Conservation (phyloP, 2,888 invertebrate genomes). For the Agrypnus murinus region DNA sequence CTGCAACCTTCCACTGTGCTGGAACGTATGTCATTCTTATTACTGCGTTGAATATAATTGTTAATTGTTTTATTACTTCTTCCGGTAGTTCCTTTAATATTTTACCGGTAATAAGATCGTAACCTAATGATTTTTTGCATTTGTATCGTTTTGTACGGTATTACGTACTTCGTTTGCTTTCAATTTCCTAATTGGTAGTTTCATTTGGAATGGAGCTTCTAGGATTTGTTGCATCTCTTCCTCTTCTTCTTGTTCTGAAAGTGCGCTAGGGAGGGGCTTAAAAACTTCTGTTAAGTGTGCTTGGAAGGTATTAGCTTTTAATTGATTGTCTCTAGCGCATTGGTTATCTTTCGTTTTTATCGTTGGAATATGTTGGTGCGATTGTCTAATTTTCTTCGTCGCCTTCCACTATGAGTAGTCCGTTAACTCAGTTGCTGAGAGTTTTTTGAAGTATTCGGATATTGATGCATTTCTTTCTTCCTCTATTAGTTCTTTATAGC, state of each 20-base stretch:
- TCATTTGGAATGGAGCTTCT: background rate
- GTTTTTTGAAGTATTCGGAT: constrained; percentile 3
- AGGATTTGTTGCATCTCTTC: background rate
- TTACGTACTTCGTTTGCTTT: constrained; percentile 16
- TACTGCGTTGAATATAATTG: constrained; percentile 20
- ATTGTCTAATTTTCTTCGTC: constrained; percentile 21
- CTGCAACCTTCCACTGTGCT: constrained; percentile 53
- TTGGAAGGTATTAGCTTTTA: constrained; percentile 24
- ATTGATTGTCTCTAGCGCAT: constrained; percentile 17
- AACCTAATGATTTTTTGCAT: constrained; percentile 9
- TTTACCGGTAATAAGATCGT: constrained; percentile 13
- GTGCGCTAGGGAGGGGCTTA: background rate
- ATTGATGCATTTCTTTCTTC: constrained; percentile 19
- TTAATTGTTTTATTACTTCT: constrained; percentile 18
- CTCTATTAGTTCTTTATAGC: constrained; percentile 11
- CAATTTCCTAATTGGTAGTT: constrained; percentile 18
- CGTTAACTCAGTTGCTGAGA: constrained; percentile 19
- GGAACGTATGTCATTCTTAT: constrained; percentile 30
- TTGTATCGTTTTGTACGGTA: constrained; percentile 8
- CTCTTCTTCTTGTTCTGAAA: constrained; percentile 20
- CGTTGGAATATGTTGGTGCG: constrained; percentile 6
- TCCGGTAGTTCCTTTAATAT: constrained; percentile 17
- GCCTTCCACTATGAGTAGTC: constrained; percentile 29
- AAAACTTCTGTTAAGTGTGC: constrained; percentile 11
- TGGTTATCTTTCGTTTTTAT: constrained; percentile 14